Evolutionary conservation across 2,113 vertebrate species (phyloP).

Genomic region (Rhinogobius similis): DNA sequence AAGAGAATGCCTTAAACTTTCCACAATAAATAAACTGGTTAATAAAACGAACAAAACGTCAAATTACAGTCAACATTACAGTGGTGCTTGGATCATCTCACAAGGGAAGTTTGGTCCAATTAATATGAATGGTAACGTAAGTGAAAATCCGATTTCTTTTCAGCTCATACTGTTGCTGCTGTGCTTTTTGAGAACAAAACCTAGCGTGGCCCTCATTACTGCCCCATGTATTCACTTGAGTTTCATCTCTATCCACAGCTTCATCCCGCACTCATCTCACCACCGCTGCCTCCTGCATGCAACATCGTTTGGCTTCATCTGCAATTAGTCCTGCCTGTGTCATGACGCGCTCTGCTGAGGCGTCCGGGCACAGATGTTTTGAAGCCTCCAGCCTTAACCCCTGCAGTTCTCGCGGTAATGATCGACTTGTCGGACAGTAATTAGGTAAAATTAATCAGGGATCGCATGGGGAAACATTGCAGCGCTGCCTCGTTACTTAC

Average conservation of each 20-base stretch:
- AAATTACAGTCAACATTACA: neutral
- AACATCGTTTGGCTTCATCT: slow-evolving; percentile 47
- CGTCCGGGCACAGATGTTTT: slow-evolving; percentile 28
- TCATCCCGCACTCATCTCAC: slow-evolving; percentile 55
- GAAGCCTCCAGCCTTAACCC: slow-evolving; percentile 28
- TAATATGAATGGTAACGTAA: neutral
- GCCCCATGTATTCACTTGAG: slow-evolving; percentile 50
- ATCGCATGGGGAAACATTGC: slow-evolving; percentile 16
- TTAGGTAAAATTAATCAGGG: slow-evolving; percentile 63
- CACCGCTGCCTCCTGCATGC: slow-evolving; percentile 35
- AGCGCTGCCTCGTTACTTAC: slow-evolving; percentile 27
- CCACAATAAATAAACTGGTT: neutral
- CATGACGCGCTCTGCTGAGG: slow-evolving; percentile 24
- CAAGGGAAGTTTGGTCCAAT: neutral
- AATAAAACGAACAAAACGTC: neutral
- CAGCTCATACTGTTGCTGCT: slow-evolving; percentile 22
- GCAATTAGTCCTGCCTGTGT: slow-evolving; percentile 54
- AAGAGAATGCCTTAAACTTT: neutral
- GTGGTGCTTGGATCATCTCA: neutral
- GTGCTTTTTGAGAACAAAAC: slow-evolving; percentile 54
- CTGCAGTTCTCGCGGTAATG: slow-evolving; percentile 33
- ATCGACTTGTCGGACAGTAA: slow-evolving; percentile 57
- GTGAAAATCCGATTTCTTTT: slow-evolving; percentile 13
- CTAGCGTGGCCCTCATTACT: slow-evolving; percentile 65
- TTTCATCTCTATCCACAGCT: slow-evolving; percentile 52